Evolutionary conservation across 2,797 vertebrate genomes (phyloP), one percentile per base, ranked within the genome.

Genomic region (Gobio occitaniae): DNA sequence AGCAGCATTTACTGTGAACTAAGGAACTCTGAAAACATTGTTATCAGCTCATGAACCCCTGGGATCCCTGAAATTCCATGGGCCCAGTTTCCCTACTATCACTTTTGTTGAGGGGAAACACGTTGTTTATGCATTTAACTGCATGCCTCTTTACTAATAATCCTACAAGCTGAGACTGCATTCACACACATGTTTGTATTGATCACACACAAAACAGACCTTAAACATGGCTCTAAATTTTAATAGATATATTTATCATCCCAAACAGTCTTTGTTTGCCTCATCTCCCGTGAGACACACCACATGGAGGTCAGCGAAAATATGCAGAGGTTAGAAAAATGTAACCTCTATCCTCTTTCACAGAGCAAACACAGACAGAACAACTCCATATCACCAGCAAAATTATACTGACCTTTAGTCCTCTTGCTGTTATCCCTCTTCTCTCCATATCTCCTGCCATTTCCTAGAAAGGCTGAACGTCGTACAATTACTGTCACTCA

Each of bases 401-500:
- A 75, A 86, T 87, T 56, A 82, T 76, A 65, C 79, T 86, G 84
- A 88, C 80, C 72, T 83, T 78, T 69, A 63, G 74, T 77, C 72
- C 78, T 87, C 19, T 56, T 74, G 41, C 63, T 85, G 47, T 78
- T 59, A 85, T 80, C 72, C 70, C 72, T 71, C 66, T 84, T 48
- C 54, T 87, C 77, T 66, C 47, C 82, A 52, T 78, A 69, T 75
- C 48, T 87, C 69, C 66, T 54, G 74, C 81, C 52, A 83, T 81
- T 82, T 79, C 75, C 38, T 41, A 50, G 66, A 25, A 36, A 83
- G 61, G 44, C 72, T 80, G 65, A 72, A 86, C 48, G 59, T 50
- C 25, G n/a, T 69, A 83, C 87, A 86, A 87, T 85, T 87, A 86
- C 82, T 84, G 80, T 87, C 86, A 88, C 48, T 88, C 87, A 88